Evolutionary conservation across 2,888 invertebrate species (phyloP), one percentile per base, ranked within the genome.

Genomic region (Xestia sexstrigata): DNA sequence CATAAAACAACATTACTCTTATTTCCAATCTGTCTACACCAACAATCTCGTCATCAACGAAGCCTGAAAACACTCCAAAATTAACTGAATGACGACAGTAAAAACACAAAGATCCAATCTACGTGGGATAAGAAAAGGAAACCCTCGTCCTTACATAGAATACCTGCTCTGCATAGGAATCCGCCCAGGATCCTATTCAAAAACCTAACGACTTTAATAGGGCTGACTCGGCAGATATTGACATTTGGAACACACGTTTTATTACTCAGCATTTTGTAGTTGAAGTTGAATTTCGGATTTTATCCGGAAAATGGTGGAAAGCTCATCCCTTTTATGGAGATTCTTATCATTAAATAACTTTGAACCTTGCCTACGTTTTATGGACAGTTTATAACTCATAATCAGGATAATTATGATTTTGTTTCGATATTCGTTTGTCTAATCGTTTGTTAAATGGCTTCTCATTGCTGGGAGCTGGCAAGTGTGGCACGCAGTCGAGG

Each of bases 401-500:
- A 77, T 82, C 58, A 20, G 45, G 20, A 39, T 47, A 71, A 82
- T 82, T 70, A 72, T 77, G 52, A 66, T 55, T 72, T 67, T 42
- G 47, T 47, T 76, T 76, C 63, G 60, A 65, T 68, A 70, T 74
- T 69, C 45, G 60, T 68, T 55, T 81, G 78, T 63, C 66, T 84
- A 81, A 80, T 82, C 76, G 74, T 72, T 83, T 52, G 75, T 69
- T 84, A 81, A 86, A 85, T 85, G 82, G 77, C 76, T 81, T 76
- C 68, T 79, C 77, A 71, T 79, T 70, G 76, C 77, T 88, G 88
- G 82, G 85, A 87, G 76, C 79, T 80, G 86, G 52, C 88, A 76
- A 89, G 83, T 88, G 85, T 75, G 83, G 85, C 89, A 88, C 89
- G 87, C 88, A 85, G 83, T 17, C 55, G 75, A 76, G 71, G 62